Evolutionary conservation across 1,140 invertebrate species (phyloP), one percentile per base, ranked within the genome.

Genomic region (Bombus cullumanus): DNA sequence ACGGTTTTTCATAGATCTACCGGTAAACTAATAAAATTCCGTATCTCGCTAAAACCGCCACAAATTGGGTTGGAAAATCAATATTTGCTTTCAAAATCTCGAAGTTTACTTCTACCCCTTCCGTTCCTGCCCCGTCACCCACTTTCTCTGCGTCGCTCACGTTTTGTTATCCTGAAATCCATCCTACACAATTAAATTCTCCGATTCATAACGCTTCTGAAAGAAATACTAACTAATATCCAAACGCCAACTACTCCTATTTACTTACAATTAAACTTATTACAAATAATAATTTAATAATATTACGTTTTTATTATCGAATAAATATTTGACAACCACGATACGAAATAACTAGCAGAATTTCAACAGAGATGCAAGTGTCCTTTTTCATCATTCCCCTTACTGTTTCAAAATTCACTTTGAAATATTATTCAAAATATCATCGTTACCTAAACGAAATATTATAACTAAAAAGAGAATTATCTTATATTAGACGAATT

Each of bases 41-140:
- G 34, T 83, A 76, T 43, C 68, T 81, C 68, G 64, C 47, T 59
- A 81, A 81, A 81, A 62, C 59, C 37, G 41, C 81, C 72, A 34
- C 81, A 83, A 83, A 76, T 76, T 73, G 72, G 57, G 72, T 83
- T 28, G 81, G 59, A 66, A 64, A 64, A 66, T 75, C 57, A 83
- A 83, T 83, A 76, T 83, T 83, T 83, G 47, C 81, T 83, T 76
- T 34, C 10, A 83, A 83, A 83, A 83, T 83, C 81, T 66, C 72
- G 15, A 47, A 53, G 81, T 53, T 83, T 64, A 64, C 72, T 64
- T 76, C 59, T 25, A 53, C 72, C 43, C 31, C 18, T 76, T 53
- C 25, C 79, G 15, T 59, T 31, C 37, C 31, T n/a, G 3, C 39
- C 41, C 57, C 9, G 2, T 37, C 6, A 25, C 22, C 25, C 9